phyloP scores from a whole-genome alignment of 2,797 vertebrate genomes.

The Spea hammondii region DNA sequence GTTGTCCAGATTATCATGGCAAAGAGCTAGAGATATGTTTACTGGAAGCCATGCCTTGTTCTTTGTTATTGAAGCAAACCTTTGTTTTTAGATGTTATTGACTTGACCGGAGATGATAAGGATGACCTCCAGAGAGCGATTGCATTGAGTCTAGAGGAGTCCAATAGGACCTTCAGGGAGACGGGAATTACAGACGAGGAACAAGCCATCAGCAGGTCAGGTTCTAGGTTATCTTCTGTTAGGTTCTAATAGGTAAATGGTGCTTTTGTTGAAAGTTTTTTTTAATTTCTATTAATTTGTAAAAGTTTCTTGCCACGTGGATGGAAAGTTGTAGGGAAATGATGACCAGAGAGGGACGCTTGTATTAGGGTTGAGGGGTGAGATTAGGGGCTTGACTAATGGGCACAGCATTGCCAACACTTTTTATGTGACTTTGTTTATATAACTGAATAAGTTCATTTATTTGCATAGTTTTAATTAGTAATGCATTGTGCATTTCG shows the following conservation, averaged over 20 bases:
- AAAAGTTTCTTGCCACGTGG: too few species aligned
- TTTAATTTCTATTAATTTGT: background rate
- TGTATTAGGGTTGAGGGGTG: too few species aligned
- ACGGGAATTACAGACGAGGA: conserved; percentile 98
- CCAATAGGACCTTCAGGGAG: conserved; percentile 93
- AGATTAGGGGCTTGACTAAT: too few species aligned
- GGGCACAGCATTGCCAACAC: too few species aligned
- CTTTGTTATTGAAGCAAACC: background rate
- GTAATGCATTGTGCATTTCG: too few species aligned
- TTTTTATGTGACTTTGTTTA: too few species aligned
- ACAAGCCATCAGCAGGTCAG: conserved; percentile 96
- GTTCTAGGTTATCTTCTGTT: background rate
- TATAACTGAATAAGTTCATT: too few species aligned
- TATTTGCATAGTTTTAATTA: too few species aligned
- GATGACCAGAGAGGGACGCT: too few species aligned
- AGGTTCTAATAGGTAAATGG: background rate
- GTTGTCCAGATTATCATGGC: too few species aligned
- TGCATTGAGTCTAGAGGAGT: conserved; percentile 97
- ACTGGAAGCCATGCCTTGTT: background rate
- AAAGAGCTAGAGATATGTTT: too few species aligned
- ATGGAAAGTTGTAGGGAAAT: too few species aligned
- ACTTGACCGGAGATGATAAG: conserved; percentile 98
- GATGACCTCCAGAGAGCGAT: conserved; percentile 99
- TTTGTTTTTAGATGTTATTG: conserved; percentile 87
- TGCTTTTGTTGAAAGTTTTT: conserved; percentile 4